Base-by-base conservation (phyloP, 1,140 invertebrate species). In the Lordiphosa stackelbergi region DNA sequence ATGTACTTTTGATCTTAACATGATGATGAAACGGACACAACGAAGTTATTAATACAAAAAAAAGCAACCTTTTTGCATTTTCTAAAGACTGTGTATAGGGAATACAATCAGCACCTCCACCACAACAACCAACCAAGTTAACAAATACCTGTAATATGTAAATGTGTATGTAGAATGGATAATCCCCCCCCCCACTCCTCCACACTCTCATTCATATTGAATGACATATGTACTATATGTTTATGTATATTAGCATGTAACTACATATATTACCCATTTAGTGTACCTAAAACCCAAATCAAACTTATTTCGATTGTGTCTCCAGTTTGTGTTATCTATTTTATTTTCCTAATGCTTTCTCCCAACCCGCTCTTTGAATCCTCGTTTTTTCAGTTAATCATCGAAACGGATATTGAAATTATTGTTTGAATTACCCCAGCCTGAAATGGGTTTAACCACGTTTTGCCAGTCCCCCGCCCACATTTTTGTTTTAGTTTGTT, bases 341-440 rank as follows among this genome's bases (percentile, higher is more conserved):
- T 37, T 64, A 43, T 37, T 53, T 37, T 64, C 48, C 35, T 53
- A 63, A 56, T 60, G 45, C 54, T 57, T 55, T 57, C 42, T 24
- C 58, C 53, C 47, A 59, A 55, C 35, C 53, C 54, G 58, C 22
- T 11, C 34, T 52, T 46, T 58, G 24, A 52, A 57, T 70, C 63
- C 53, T 60, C 46, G 68, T 61, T 81, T 56, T 81, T 77, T 69
- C 72, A 83, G 77, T 83, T 83, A 34, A 69, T 58, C 70, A 77
- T 83, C 65, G 78, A 81, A 72, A 84, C 52, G 72, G 77, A 83
- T 59, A 72, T 83, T 77, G 77, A 83, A 83, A 77, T 83, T 53
- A 84, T 83, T 56, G 60, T 83, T 69, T 83, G 46, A 79, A 48
- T 59, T 57, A 10, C n/a, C 47, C 31, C 51, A 24, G 11, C 41